Evolutionary conservation across 2,113 vertebrate genomes (phyloP).

Genomic region (Plestiodon gilberti): DNA sequence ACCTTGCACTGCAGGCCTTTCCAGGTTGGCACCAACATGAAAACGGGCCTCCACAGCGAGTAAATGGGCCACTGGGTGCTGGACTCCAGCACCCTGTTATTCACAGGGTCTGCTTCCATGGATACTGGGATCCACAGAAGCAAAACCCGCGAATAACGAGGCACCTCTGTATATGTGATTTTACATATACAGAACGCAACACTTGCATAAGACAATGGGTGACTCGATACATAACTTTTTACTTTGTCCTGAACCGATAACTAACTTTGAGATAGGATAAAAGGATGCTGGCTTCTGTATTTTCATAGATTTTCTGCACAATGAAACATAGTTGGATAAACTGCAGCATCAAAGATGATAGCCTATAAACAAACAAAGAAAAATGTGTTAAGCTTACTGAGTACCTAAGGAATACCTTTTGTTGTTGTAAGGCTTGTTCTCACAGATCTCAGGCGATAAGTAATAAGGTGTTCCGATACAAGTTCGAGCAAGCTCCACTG

Average conservation of each 20-base stretch:
- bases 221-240: not conserved
- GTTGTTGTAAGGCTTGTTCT: slow-evolving; percentile 99
- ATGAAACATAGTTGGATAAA: no score
- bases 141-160: no score
- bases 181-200: no score
- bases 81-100: no score
- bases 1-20: no score
- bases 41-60: no score
- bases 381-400: not conserved
- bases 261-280: not conserved
- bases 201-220: no score
- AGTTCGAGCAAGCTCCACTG: slow-evolving; percentile 93
- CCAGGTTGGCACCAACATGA: no score
- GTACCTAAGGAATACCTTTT: slow-evolving; percentile 86
- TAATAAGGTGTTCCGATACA: slow-evolving; percentile 99
- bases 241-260: not conserved
- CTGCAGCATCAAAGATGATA: not conserved
- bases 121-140: no score
- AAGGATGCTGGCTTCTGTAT: not conserved
- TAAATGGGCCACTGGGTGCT: no score
- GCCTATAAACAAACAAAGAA: not conserved
- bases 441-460: slow-evolving; percentile 96
- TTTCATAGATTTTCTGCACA: not conserved
- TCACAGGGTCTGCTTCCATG: no score
- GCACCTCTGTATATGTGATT: no score